These are phyloP conservation scores for Sipha flava DNA, from an alignment of 1,140 invertebrate species.

Conservation along the genomic window DNA sequence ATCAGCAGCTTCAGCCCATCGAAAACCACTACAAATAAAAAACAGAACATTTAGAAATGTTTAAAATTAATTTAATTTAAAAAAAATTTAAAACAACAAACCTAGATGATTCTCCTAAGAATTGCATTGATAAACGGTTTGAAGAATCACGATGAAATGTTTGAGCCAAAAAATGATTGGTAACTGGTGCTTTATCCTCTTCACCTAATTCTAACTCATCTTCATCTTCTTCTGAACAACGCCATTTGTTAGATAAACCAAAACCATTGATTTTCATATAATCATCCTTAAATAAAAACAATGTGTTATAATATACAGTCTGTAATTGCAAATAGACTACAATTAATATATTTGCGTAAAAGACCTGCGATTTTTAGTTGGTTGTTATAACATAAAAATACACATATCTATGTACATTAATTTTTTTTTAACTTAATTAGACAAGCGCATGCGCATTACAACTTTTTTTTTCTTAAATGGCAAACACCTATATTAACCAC, in stretches of 20 bases:
- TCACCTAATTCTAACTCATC: not conserved
- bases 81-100: conserved; percentile 40
- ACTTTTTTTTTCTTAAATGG: too few relatives aligned
- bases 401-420: too few relatives aligned
- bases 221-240: conserved; percentile 36
- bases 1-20: conserved; percentile 79
- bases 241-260: conserved; percentile 36
- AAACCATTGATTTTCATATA: conserved; percentile 27
- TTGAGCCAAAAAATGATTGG: not conserved
- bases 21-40: conserved; percentile 44
- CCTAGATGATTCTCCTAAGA: conserved; percentile 58
- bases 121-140: conserved; percentile 85
- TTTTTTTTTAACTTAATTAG: too few relatives aligned
- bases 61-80: not conserved
- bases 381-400: too few relatives aligned
- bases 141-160: conserved; percentile 48
- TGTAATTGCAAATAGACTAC: too few relatives aligned
- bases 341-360: too few relatives aligned
- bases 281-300: conserved; percentile 36
- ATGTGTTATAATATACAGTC: not conserved
- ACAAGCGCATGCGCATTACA: too few relatives aligned
- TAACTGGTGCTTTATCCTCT: not conserved
- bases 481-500: too few relatives aligned
- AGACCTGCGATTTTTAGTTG: too few relatives aligned
- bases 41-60: not conserved